Evolutionary conservation across 1,140 invertebrate genomes (phyloP), one percentile per base, ranked within the genome.

Genomic region (Himalopsyche phryganea): DNA sequence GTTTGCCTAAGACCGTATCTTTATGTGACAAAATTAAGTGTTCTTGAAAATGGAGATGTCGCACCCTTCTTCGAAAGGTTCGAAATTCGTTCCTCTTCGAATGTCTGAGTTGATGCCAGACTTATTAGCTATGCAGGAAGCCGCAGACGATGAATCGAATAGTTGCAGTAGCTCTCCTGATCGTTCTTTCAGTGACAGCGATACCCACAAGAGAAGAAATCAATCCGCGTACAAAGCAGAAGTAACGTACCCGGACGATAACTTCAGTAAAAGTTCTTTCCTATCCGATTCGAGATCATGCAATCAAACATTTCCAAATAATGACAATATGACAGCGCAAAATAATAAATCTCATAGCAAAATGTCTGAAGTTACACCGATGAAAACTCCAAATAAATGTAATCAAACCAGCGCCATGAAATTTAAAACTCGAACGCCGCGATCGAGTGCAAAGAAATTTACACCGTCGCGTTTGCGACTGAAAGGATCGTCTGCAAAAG

Each of bases 1-100:
- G n/a, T n/a, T n/a, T n/a, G n/a, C n/a, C n/a, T n/a, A n/a, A n/a
- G n/a, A n/a, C n/a, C n/a, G n/a, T n/a, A n/a, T n/a, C n/a, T 28
- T 9, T 28, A 28, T 28, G 9, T 9, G 23, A 28, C 23, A 28
- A 5, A 28, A 28, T 28, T 5, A 28, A 28, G 23, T 9, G 4
- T 3, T 28, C 4, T 28, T 28, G 9, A 9, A 28, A 28, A 5
- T 28, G 23, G 4, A 55, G 36, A 56, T 56, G 53, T 56, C 67
- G 13, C 72, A 76, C 66, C 64, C 69, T 7, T 71, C 69, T 36
- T 67, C 72, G 4, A 75, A 75, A 56, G 74, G 71, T 57, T 69
- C 69, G 32, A 77, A 76, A 56, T 73, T 73, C 62, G 67, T 66
- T n/a, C 76, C 76, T 20, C 69, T 77, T 68, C 72, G 74, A 11